Percentiles rank a stretch among this genome's conserved stretches.
Evolutionary conservation across 92 coral and sea anemone genomes (phyloP).

Genomic region (Anthopleura xanthogrammica): DNA sequence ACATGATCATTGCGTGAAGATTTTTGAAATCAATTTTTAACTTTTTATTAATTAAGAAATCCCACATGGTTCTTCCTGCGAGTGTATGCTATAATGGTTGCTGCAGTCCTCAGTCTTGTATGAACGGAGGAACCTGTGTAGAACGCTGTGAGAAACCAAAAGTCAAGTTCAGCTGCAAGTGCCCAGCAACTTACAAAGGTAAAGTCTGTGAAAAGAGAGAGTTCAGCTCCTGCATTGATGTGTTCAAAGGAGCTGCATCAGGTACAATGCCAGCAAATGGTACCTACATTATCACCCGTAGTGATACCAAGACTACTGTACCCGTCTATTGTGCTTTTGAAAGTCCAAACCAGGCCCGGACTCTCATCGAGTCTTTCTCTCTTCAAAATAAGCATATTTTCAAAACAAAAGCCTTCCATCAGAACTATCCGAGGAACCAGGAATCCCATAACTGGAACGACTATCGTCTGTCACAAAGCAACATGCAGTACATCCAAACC

Average conservation of each 20-base stretch:
- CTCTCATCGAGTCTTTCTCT: constrained; percentile 56
- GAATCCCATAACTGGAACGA: constrained; percentile 34
- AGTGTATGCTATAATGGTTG: no score
- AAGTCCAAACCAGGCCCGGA: constrained; percentile 45
- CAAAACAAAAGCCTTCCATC: constrained; percentile 24
- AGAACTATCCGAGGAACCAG: constrained; percentile 33
- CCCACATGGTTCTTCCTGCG: no score
- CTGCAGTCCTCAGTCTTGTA: no score
- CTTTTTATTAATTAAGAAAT: no score
- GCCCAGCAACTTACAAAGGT: background rate
- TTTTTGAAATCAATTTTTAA: no score
- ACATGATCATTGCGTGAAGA: no score
- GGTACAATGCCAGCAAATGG: background rate
- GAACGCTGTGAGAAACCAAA: background rate
- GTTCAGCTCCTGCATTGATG: background rate
- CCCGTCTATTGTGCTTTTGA: constrained; percentile 28
- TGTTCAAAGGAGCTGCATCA: background rate
- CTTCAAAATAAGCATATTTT: constrained; percentile 31
- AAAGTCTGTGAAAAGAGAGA: background rate
- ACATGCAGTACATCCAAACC: background rate
- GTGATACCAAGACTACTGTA: background rate
- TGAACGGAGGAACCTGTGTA: no score
- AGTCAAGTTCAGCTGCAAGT: constrained; percentile 3
- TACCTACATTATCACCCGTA: background rate
- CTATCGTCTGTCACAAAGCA: constrained; percentile 16